Evolutionary conservation across 2,888 invertebrate species (phyloP), one percentile per base, ranked within the genome.

Genomic region (Mylabris sibirica): DNA sequence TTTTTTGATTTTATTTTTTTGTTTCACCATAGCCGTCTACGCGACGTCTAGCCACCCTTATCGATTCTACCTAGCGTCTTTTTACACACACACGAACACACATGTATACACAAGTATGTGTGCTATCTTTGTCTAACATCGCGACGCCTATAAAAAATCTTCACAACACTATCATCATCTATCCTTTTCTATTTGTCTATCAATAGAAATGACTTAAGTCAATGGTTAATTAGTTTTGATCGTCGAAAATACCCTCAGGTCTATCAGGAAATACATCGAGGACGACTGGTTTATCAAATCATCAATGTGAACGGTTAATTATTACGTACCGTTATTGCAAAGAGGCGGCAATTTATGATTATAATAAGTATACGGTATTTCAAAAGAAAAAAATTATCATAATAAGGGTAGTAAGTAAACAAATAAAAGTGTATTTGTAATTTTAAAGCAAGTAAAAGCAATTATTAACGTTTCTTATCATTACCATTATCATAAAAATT

Each of bases 211-310:
- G 9, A 12, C 35, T 35, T 35, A 35, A 38, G 38, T 38, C 12
- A 12, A 38, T 38, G 12, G 38, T 38, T 44, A 44, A 44, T 44
- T 44, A 17, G 6, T 44, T 44, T 41, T 17, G 8, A 72, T 67
- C 70, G 73, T 74, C 73, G 74, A 69, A 34, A n/a, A n/a, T 72
- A 75, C 75, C 76, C 73, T 72, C 71, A 74, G 77, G 76, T 73
- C 72, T 74, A 72, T 38, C 38, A 78, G 78, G 78, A 79, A 79
- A 78, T 75, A 74, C 72, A 74, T 73, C 75, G 77, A 79, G 78
- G 78, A 79, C 78, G 75, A 77, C 78, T 71, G 75, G 77, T 79
- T 78, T 78, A 79, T 79, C 77, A 75, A 76, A 79, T 79, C 78
- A 78, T 76, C 11, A 44, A n/a, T 11, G 5, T 38, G 38, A 12